Base-by-base conservation (phyloP, 2,797 vertebrate genomes). In the Tolypeutes matacus region DNA sequence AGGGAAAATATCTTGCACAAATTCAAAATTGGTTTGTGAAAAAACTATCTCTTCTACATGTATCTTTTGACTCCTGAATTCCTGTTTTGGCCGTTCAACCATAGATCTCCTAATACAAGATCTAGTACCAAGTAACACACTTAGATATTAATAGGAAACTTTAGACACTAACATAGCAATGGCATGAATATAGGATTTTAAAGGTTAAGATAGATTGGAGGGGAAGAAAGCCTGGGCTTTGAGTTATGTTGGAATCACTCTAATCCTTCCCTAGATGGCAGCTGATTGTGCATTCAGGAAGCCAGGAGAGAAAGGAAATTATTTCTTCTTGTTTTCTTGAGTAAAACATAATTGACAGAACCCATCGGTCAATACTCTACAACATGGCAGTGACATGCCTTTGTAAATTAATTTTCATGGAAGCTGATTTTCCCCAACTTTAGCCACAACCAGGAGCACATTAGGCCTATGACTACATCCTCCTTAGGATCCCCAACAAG, bases 251-350 rank as follows among this genome's bases (percentile, higher is more conserved):
- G 36, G 31, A 7, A 67, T 64, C 27, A 39, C 17, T 60, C 17
- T 42, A 23, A 29, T 49, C 12, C 49, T 42, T 23, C 15, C 9
- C 15, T 58, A 15, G 1, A 14, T 53, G 21, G 34, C 5, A 78
- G 25, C 23, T 58, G 21, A 39, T 42, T 39, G 29, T 21, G 4
- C 56, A 82, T 39, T 34, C 11, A 75, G 36, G 76, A 81, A 75
- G 11, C 46, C 20, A 31, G 18, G 36, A 58, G 56, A 72, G 8
- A 80, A 70, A 5, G 11, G 42, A 58, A 87, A 77, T 15, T n/a
- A 27, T 60, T 95, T 95, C 7, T 42, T 93, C 14, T 89, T 73
- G 2, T 1, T 92, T 86, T 86, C 21, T 56, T 46, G 64, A 92
- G 6, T 72, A 72, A 89, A 86, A 60, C 11, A 8, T 46, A 72